Base-by-base conservation (phyloP, 2,113 vertebrate genomes). In the Gallinago undulata region DNA sequence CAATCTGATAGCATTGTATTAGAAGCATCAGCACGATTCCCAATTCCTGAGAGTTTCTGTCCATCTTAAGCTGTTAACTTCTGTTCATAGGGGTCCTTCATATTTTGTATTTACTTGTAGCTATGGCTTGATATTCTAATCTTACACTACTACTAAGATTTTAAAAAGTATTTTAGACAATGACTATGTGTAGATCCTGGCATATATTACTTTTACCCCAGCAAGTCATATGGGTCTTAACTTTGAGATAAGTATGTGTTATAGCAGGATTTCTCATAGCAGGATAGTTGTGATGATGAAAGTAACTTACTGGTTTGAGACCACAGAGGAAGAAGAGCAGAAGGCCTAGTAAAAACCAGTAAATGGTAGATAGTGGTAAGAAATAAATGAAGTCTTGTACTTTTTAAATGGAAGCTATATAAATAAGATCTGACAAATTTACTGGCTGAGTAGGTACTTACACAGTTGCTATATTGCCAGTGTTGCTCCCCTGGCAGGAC, bases 121-220 rank as follows among this genome's bases (percentile, higher is more conserved):
- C 51, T 79, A 5, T 74, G 56, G 3, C 30, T 73, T 0, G 0
- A 6, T 62, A 27, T 24, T 76, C 33, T 84, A 17, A 76, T 76
- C 19, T 53, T 63, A 53, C 8, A 2, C 33, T 81, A 7, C 24
- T 50, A 28, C 70, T 80, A 62, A 86, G 19, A 27, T 33, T 80
- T 72, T 50, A 50, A 68, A 50, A 45, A 63, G 22, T 24, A 17
- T n/a, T 57, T 57, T 57, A 57, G 19, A n/a, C 19, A 74, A 35
- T 41, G 11, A 10, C 11, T 55, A 5, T 31, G 9, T 69, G 13
- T 55, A 56, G 74, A n/a, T 84, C 18, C 60, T 51, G 18, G 3
- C 73, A 5, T 31, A 11, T n/a, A 7, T 81, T 87, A 43, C 59
- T 82, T 75, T 63, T 72, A 55, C 41, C 31, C 6, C 24, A 37